Conservation (phyloP, 2,888 invertebrate genomes). For the Drosophila nr. fundita region DNA sequence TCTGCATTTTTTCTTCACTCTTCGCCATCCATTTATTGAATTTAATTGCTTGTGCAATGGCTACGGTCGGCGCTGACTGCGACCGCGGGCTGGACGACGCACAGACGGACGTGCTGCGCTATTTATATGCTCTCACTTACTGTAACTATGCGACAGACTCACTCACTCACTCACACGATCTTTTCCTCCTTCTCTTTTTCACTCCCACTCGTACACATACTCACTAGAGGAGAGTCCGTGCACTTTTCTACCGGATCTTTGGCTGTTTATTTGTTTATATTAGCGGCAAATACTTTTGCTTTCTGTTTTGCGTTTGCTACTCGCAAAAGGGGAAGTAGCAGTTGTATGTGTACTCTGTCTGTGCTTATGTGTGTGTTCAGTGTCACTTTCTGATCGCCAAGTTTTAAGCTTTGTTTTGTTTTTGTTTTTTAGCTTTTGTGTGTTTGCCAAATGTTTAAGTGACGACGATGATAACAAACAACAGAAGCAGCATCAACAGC, state of each 20-base stretch:
- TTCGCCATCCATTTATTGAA: conserved; percentile 72
- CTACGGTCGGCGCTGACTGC: conserved; percentile 20
- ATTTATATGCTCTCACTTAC: conserved; percentile 68
- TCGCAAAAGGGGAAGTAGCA: conserved; percentile 24
- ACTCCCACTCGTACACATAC: conserved; percentile 29
- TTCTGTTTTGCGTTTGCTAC: conserved; percentile 56
- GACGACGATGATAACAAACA: conserved; percentile 31
- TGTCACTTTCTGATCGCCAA: conserved; percentile 42
- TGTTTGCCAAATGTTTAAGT: conserved; percentile 47
- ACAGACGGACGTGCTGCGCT: conserved; percentile 55
- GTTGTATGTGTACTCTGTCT: conserved; percentile 18
- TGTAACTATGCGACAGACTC: conserved; percentile 43
- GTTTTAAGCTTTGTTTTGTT: conserved; percentile 24
- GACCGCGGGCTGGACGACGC: conserved; percentile 8
- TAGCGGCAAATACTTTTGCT: conserved; percentile 77
- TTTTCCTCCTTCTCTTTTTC: conserved; percentile 19
- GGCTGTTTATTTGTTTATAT: conserved; percentile 79
- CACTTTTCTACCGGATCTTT: conserved; percentile 70
- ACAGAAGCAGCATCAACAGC: conserved; percentile 10
- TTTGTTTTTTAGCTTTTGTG: conserved; percentile 36
- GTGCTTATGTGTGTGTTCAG: conserved; percentile 14
- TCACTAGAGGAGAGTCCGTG: conserved; percentile 12
- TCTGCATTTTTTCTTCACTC: conserved; percentile 62
- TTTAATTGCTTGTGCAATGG: conserved; percentile 72
- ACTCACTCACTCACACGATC: conserved; percentile 4